phyloP scores from a whole-genome alignment of 2,113 vertebrate species.

The Pachyramphus minor region DNA sequence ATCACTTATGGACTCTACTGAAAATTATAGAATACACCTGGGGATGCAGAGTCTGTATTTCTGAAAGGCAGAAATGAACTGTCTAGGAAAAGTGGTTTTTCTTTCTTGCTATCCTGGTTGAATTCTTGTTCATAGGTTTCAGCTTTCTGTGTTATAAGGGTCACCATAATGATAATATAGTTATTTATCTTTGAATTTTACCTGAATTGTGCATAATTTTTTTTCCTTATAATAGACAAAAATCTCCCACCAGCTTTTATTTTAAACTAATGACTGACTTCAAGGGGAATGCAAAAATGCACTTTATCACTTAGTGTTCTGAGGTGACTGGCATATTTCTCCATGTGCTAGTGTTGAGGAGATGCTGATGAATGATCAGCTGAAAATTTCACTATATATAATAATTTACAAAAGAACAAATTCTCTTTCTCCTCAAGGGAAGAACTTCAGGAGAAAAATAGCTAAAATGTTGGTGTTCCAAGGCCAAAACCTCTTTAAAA shows the following conservation, averaged over 20 bases:
- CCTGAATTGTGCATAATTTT: accelerated
- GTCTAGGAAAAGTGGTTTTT: not conserved
- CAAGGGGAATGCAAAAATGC: not conserved
- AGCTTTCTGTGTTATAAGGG: not conserved
- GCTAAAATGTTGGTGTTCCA: not conserved
- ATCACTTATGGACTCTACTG: not conserved
- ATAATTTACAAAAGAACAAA: not conserved
- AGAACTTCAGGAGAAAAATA: not conserved
- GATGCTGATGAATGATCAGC: not conserved
- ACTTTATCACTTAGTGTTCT: not conserved
- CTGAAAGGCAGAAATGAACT: not conserved
- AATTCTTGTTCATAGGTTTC: not conserved
- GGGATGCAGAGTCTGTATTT: constrained; percentile 4
- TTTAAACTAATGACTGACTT: not conserved
- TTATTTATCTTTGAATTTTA: not conserved
- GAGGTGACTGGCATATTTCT: not conserved
- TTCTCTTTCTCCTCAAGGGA: not conserved
- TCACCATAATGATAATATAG: not conserved
- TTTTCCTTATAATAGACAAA: not conserved
- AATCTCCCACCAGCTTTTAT: not conserved
- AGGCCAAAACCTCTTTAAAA: not conserved
- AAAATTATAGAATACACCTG: constrained; percentile 6
- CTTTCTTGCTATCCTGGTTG: not conserved
- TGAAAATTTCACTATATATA: not conserved
- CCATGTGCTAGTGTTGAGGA: not conserved